Evolutionary conservation across 1,140 invertebrate genomes (phyloP), one percentile per base, ranked within the genome.

Genomic region (Ostrea edulis): DNA sequence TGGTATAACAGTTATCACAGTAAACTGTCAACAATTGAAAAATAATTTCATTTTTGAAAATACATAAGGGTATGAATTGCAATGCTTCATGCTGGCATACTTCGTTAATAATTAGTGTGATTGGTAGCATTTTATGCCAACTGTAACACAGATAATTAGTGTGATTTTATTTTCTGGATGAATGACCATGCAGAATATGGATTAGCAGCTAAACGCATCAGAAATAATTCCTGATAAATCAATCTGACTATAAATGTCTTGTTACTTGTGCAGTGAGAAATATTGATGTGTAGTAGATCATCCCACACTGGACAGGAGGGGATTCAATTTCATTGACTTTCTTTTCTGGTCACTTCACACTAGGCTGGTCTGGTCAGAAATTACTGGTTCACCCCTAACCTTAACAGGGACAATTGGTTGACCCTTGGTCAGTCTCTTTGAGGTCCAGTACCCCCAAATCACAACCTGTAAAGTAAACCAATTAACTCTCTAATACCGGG

Each of bases 401-500:
- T 77, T 77, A 77, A 14, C 68, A 35, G 68, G 68, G 68, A 77
- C 68, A 77, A 77, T 77, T 77, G 68, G 68, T 25, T 77, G 68
- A 77, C 68, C 68, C 68, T 35, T 35, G 68, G 68, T 17, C 68
- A 77, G 68, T 77, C 29, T 25, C 25, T 77, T 77, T 77, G 68
- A 77, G 68, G 14, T 0, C 25, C 68, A 29, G 68, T 77, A 35
- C 29, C 68, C 68, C 68, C 25, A 77, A 77, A 77, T 77, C 68
- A 77, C 68, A 77, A 77, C 68, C 22, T 77, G 68, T 77, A 29
- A 77, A 77, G 68, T 77, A 44, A 77, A 77, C 68, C 68, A 77
- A 77, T 77, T 77, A 77, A 77, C 68, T 77, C 29, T 25, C 25
- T 77, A 77, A 77, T 77, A 77, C 29, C 17, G 29, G 35, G 68